phyloP scores from a whole-genome alignment of 2,888 invertebrate genomes.

The Polydrusus cervinus region DNA sequence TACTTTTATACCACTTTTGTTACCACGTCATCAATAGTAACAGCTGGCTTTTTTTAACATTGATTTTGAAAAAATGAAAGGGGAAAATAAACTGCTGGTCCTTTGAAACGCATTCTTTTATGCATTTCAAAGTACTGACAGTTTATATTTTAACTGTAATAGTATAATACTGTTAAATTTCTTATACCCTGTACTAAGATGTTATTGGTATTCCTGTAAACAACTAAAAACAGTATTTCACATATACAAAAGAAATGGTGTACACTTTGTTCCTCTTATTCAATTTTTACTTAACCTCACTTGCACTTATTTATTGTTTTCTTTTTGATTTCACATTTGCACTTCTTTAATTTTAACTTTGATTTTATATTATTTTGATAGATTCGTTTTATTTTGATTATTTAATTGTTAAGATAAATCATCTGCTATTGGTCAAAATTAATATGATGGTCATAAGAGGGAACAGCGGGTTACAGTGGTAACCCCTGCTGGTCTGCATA shows the following conservation, averaged over 20 bases:
- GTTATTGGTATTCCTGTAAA: constrained; percentile 17
- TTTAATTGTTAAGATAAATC: constrained; percentile 26
- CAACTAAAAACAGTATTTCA: constrained; percentile 5
- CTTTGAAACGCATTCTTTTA: too few relatives aligned
- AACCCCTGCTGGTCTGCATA: constrained; percentile 83
- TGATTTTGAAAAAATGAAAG: too few relatives aligned
- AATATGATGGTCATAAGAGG: constrained; percentile 37
- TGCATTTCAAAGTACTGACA: too few relatives aligned
- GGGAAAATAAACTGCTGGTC: too few relatives aligned
- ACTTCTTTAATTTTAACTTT: constrained; percentile 8
- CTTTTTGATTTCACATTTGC: neutral
- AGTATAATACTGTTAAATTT: constrained; percentile 5
- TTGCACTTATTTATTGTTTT: neutral
- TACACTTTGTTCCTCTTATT: constrained; percentile 20
- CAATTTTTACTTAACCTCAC: constrained; percentile 34
- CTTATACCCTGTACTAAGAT: constrained; percentile 44
- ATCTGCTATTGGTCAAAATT: constrained; percentile 47
- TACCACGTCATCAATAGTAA: too few relatives aligned
- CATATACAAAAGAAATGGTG: constrained; percentile 9
- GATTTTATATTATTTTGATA: constrained; percentile 18
- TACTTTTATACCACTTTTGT: too few relatives aligned
- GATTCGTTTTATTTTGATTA: constrained; percentile 8
- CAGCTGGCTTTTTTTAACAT: too few relatives aligned
- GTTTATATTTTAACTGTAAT: neutral
- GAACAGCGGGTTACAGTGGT: constrained; percentile 40